phyloP scores from a whole-genome alignment of 2,888 invertebrate genomes.

The Alloplasta piceator region DNA sequence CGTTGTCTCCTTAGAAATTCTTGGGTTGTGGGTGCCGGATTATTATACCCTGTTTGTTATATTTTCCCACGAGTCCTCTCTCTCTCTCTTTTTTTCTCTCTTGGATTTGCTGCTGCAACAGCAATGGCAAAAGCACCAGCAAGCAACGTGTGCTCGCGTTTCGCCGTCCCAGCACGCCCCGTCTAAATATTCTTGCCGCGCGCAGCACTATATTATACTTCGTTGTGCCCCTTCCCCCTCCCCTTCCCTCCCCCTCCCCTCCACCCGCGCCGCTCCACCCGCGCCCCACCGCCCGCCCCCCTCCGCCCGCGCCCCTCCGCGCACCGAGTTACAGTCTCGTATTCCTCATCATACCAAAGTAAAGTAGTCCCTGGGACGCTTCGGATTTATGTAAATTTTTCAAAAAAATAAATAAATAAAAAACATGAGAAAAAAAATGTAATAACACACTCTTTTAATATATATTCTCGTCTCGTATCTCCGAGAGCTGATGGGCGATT shows the following conservation, averaged over 20 bases:
- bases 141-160: constrained; percentile 53
- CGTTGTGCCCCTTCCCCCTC: too few species aligned
- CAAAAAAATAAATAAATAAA: constrained; percentile 15
- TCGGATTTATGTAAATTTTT: constrained; percentile 18
- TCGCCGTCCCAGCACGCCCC: constrained; percentile 66
- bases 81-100: constrained; percentile 41
- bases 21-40: constrained; percentile 44
- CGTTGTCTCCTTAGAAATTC: constrained; percentile 51
- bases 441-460: constrained; percentile 29
- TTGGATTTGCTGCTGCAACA: constrained; percentile 22
- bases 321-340: not conserved
- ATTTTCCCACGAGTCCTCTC: constrained; percentile 68
- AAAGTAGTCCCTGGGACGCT: constrained; percentile 21
- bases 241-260: too few species aligned
- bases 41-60: constrained; percentile 34
- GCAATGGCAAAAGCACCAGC: too few species aligned
- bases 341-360: constrained; percentile 26
- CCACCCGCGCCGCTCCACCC: too few species aligned
- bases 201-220: constrained; percentile 41
- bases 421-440: constrained; percentile 4
- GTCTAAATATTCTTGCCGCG: constrained; percentile 64
- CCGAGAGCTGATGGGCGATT: constrained; percentile 14
- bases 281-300: not conserved
- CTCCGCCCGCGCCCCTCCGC: too few species aligned
- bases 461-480: constrained; percentile 57